Base-by-base conservation (phyloP, 2,113 vertebrate genomes). In the Spea multiplicata region DNA sequence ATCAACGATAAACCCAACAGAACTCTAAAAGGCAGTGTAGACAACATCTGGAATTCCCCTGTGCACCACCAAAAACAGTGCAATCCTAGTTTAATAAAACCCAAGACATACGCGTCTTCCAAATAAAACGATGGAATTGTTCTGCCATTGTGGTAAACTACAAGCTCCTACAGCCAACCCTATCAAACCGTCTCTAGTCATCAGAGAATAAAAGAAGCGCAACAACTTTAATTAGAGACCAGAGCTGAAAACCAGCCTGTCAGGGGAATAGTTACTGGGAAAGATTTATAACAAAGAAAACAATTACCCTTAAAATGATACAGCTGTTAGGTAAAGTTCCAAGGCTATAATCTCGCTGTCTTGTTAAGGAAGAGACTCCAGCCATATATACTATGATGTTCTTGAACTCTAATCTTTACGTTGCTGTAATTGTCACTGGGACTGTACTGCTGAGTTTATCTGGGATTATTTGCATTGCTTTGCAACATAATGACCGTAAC, bases 251-350 rank as follows among this genome's bases (percentile, higher is more conserved):
- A 77, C 45, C 66, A 70, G 75, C 46, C 46, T 77, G 75, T 71
- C 75, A 71, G 13, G 30, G 16, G 13, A 16, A 70, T 47, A 70
- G 16, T 71, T 47, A 55, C 47, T 52, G 66, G 55, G 16, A 52
- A 76, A 70, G n/a, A 61, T 46, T 57, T 69, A 76, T 59, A 69
- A 77, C 75, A 77, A 77, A 77, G 66, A 62, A 49, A 77, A 77
- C 59, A 77, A 77, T 76, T 77, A 68, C 14, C 44, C 66, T 69
- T 69, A 69, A 76, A 76, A 69, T 69, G 44, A 70, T 62, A 70
- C 75, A 77, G 75, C 75, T 77, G 75, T 13, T 70, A 77, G 75
- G 67, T 77, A 17, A 61, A 57, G 9, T 48, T 44, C 13, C 59
- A 77, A 77, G 47, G 66, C 75, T 77, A 77, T 77, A 77, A 77